These are phyloP conservation scores for Diplodus puntazzo DNA, from an alignment of 2,797 vertebrate genomes.

Conservation along the genomic window DNA sequence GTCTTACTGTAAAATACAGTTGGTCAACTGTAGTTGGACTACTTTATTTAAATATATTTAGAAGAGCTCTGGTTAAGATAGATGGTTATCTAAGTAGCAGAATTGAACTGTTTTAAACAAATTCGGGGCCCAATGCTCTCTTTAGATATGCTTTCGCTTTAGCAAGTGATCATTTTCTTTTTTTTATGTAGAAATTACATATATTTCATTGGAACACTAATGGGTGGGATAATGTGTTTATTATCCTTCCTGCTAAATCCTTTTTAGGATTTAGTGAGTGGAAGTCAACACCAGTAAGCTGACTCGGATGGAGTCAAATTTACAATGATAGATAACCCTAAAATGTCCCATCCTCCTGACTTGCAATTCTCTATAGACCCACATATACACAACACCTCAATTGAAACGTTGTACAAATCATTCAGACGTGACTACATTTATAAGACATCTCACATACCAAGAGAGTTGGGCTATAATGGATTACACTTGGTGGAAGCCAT, in stretches of 20 bases:
- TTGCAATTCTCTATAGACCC: neutral
- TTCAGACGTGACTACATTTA: conserved; percentile 17
- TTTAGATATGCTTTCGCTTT: neutral
- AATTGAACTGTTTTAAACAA: neutral
- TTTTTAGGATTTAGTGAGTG: neutral
- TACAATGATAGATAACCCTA: neutral
- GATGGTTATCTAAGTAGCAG: neutral
- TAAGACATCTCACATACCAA: conserved; percentile 10
- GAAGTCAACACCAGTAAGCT: neutral
- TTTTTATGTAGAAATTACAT: too few relatives aligned
- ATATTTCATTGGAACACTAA: neutral
- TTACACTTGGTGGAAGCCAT: conserved; percentile 10
- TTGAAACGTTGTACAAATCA: conserved; percentile 1
- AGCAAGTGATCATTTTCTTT: neutral
- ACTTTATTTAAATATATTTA: neutral
- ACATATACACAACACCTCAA: neutral
- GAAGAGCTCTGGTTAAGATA: neutral
- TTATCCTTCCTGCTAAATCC: neutral
- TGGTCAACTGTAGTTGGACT: neutral
- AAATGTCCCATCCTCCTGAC: neutral
- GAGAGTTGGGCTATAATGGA: neutral
- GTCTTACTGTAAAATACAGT: neutral
- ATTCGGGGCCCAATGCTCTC: neutral
- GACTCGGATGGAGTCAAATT: conserved; percentile 1
- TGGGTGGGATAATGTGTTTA: too few relatives aligned